Evolutionary conservation across 2,888 invertebrate species (phyloP).

Genomic region (Autographa pulchrina): DNA sequence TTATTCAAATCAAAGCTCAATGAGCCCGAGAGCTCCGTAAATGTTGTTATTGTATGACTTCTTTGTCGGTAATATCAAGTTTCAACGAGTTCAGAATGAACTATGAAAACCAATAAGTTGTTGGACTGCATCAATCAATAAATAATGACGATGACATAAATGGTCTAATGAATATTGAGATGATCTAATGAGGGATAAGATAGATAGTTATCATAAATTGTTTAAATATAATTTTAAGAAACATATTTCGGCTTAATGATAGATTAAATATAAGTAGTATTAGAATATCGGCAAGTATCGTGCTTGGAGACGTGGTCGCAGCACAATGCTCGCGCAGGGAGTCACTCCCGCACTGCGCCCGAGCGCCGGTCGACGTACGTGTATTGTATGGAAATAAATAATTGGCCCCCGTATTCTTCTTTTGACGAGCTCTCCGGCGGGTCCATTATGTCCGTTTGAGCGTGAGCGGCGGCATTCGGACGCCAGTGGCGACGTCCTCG

Average conservation of each 20-base stretch:
- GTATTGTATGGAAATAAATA: conserved; percentile 88
- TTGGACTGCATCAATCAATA: neutral
- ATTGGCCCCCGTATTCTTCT: conserved; percentile 88
- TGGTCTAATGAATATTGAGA: no score
- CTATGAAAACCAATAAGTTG: neutral
- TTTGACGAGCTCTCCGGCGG: conserved; percentile 86
- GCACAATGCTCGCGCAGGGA: conserved; percentile 69
- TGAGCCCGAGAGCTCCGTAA: conserved; percentile 33
- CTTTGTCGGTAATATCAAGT: conserved; percentile 37
- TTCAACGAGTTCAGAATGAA: conserved; percentile 15
- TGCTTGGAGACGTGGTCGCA: conserved; percentile 43
- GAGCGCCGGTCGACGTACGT: conserved; percentile 82
- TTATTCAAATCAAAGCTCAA: conserved; percentile 75
- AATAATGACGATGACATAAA: neutral
- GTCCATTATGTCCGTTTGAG: conserved; percentile 86
- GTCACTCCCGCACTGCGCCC: conserved; percentile 83
- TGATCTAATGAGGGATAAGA: no score
- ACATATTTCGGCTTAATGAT: conserved; percentile 7
- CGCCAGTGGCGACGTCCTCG: conserved; percentile 86
- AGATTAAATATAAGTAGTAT: neutral
- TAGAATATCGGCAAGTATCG: conserved; percentile 12
- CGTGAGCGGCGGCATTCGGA: conserved; percentile 85
- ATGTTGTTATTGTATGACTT: conserved; percentile 40
- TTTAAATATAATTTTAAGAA: neutral
- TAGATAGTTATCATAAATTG: no score